These are phyloP conservation scores for Crocidura indochinensis DNA, from an alignment of 2,797 vertebrate genomes.

Conservation along the genomic window DNA sequence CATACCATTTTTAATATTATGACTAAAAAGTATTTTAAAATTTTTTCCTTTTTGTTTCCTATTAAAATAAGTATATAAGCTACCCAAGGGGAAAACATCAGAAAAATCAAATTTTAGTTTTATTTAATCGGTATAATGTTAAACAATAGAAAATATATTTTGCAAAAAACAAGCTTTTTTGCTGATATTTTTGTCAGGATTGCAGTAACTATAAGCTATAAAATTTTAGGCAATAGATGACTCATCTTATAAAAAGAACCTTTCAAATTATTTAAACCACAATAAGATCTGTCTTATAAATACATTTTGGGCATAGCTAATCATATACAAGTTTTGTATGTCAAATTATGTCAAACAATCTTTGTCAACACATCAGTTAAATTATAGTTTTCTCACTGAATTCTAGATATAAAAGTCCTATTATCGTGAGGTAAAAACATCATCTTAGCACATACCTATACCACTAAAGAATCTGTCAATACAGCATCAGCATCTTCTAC, in stretches of 20 bases:
- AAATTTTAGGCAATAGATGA: constrained; percentile 51
- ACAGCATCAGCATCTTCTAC: background rate
- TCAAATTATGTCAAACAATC: constrained; percentile 30
- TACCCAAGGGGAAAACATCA: background rate
- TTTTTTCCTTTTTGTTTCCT: constrained; percentile 44
- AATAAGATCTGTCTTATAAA: constrained; percentile 51
- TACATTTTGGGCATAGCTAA: background rate
- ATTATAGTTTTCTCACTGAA: constrained; percentile 33
- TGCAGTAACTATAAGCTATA: background rate
- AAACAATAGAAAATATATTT: constrained; percentile 9
- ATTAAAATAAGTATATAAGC: constrained; percentile 35
- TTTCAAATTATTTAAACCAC: constrained; percentile 59
- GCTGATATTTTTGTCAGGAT: constrained; percentile 60
- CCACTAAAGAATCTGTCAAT: constrained; percentile 38
- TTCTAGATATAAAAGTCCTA: constrained; percentile 45
- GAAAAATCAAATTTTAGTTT: constrained; percentile 55
- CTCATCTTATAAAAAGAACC: constrained; percentile 31
- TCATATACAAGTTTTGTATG: constrained; percentile 32
- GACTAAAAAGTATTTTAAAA: constrained; percentile 78
- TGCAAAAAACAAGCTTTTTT: constrained; percentile 26
- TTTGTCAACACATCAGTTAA: constrained; percentile 47
- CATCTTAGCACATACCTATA: constrained; percentile 7
- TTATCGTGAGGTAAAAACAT: constrained; percentile 25
- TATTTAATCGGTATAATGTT: constrained; percentile 40
- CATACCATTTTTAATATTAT: constrained; percentile 61